Percentiles rank a stretch among this genome's conserved stretches.
Conservation (phyloP, 37 sponge, comb jelly and placozoan genomes). For the Chondrilla cf. caribensis region DNA sequence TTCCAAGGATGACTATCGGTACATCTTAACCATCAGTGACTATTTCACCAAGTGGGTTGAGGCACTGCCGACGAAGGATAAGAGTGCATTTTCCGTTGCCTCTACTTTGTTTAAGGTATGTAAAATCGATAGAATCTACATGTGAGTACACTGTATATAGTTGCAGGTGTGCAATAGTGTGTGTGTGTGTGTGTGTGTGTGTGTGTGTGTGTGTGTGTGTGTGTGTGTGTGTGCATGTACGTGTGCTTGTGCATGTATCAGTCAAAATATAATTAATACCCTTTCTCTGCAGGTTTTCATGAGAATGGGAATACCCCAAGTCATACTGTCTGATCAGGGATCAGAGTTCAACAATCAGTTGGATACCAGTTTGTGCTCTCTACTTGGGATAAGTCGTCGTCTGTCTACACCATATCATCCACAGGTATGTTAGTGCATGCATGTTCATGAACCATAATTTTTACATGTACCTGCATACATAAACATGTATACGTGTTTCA, state of each 20-base stretch:
- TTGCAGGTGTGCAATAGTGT: no score
- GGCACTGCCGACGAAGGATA: constrained; percentile 39
- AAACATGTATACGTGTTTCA: not conserved
- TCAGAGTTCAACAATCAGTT: constrained; percentile 53
- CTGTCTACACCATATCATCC: constrained; percentile 63
- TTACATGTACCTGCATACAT: not conserved
- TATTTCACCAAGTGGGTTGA: constrained; percentile 76
- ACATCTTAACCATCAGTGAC: constrained; percentile 61
- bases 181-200: not conserved
- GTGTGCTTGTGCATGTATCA: not conserved
- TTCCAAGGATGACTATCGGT: constrained; percentile 32
- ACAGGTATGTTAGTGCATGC: constrained; percentile 30
- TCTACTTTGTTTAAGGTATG: constrained; percentile 50
- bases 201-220: not conserved
- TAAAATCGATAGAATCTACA: not conserved
- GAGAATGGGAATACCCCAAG: constrained; percentile 55
- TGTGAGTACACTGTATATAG: no score
- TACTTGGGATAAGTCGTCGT: constrained; percentile 36
- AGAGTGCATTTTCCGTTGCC: constrained; percentile 46
- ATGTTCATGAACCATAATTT: not conserved
- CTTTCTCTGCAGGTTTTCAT: constrained; percentile 46
- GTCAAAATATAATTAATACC: not conserved
- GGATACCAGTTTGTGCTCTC: constrained; percentile 16
- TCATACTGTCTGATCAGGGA: constrained; percentile 52
- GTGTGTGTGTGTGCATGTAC: not conserved